Evolutionary conservation across 2,888 invertebrate species (phyloP).

Genomic region (Temnothorax unifasciatus): DNA sequence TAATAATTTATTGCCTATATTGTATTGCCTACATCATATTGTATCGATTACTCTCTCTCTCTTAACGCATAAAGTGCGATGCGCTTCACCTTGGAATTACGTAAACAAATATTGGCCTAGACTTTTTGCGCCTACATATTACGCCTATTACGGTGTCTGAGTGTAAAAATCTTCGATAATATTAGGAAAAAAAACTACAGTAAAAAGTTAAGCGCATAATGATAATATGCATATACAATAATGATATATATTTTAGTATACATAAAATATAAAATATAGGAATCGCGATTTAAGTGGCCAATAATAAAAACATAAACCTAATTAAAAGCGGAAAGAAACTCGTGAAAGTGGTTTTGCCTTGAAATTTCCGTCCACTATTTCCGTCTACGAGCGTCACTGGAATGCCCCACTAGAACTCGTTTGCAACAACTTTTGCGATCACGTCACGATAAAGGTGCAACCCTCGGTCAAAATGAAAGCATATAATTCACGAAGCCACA

Average conservation of each 20-base stretch:
- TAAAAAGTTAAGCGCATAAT: background rate
- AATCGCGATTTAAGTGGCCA: background rate
- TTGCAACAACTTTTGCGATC: background rate
- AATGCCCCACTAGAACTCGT: background rate
- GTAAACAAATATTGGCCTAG: background rate
- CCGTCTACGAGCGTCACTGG: slow-evolving; percentile 13
- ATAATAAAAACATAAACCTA: background rate
- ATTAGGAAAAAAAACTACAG: background rate
- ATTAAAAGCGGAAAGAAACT: background rate
- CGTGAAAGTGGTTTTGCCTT: background rate
- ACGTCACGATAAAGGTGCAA: background rate
- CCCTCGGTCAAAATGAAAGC: background rate
- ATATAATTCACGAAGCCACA: background rate
- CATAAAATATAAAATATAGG: background rate
- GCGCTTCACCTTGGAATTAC: background rate
- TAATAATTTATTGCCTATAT: background rate
- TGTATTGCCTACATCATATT: background rate
- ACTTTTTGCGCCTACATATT: background rate
- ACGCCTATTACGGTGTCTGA: background rate
- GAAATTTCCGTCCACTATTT: slow-evolving; percentile 18
- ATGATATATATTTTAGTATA: background rate
- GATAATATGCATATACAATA: background rate
- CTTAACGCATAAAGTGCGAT: background rate
- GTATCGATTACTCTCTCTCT: background rate
- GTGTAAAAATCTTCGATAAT: background rate